Evolutionary conservation across 2,888 invertebrate species (phyloP).

Genomic region (Platerodrilus igneus): DNA sequence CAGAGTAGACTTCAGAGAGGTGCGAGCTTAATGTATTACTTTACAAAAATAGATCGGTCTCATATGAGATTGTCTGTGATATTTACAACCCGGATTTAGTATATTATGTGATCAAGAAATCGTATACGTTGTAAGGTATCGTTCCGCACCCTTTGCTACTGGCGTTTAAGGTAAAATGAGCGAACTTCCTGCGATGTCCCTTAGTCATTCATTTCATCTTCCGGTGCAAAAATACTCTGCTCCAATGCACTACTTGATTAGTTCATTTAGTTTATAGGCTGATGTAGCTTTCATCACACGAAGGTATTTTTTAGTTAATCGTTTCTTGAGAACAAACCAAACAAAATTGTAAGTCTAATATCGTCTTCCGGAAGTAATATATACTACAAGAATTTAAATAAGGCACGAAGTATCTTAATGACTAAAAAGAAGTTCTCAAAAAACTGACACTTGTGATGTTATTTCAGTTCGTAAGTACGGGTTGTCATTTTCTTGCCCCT

Average conservation of each 20-base stretch:
- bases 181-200: constrained; percentile 33
- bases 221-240: constrained; percentile 40
- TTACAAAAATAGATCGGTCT: too few relatives aligned
- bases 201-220: constrained; percentile 33
- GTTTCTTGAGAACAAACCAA: neutral
- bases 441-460: constrained; percentile 15
- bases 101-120: too few relatives aligned
- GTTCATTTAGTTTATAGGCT: constrained; percentile 8
- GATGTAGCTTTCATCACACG: neutral
- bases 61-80: too few relatives aligned
- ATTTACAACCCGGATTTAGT: too few relatives aligned
- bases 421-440: constrained; percentile 10
- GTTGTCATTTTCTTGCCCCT: constrained; percentile 11
- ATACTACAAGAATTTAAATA: constrained; percentile 18
- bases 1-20: too few relatives aligned
- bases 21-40: too few relatives aligned
- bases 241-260: constrained; percentile 36
- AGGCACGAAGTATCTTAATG: constrained; percentile 20
- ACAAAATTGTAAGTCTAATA: neutral
- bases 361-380: constrained; percentile 17
- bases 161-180: constrained; percentile 25
- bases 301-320: too few relatives aligned
- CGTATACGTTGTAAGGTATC: too few relatives aligned
- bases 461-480: constrained; percentile 18
- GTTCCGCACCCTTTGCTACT: constrained; percentile 16